Conservation (phyloP, 2,888 invertebrate species). For the Thecocarcelia acutangulata region DNA sequence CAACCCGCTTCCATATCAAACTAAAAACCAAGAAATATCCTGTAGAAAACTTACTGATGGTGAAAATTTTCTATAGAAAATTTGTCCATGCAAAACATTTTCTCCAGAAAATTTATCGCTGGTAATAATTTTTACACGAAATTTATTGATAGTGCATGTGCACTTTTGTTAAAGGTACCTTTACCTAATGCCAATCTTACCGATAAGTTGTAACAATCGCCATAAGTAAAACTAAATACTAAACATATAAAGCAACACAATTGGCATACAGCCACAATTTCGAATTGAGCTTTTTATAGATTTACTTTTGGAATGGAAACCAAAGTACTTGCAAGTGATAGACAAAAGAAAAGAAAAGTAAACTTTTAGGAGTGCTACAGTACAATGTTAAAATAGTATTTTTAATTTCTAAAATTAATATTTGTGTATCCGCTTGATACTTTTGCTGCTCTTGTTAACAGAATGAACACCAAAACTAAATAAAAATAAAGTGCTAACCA, state of each 20-base stretch:
- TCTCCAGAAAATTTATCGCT: no score
- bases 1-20: no score
- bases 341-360: neutral
- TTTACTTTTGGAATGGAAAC: slow-evolving; percentile 29
- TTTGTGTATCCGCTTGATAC: slow-evolving; percentile 45
- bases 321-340: neutral
- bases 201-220: no score
- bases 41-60: no score
- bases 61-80: no score
- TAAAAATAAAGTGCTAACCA: neutral
- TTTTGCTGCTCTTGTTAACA: neutral
- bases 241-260: slow-evolving; percentile 10
- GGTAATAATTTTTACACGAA: no score
- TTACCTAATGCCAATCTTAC: neutral
- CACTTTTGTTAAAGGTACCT: no score
- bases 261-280: slow-evolving; percentile 51
- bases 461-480: slow-evolving; percentile 5
- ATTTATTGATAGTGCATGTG: no score
- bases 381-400: slow-evolving; percentile 26
- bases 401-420: slow-evolving; percentile 49
- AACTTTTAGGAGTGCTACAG: slow-evolving; percentile 38
- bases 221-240: neutral
- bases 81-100: no score
- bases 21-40: no score
- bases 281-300: slow-evolving; percentile 40